phyloP scores from a whole-genome alignment of 2,888 invertebrate species.

The Xestia xanthographa region DNA sequence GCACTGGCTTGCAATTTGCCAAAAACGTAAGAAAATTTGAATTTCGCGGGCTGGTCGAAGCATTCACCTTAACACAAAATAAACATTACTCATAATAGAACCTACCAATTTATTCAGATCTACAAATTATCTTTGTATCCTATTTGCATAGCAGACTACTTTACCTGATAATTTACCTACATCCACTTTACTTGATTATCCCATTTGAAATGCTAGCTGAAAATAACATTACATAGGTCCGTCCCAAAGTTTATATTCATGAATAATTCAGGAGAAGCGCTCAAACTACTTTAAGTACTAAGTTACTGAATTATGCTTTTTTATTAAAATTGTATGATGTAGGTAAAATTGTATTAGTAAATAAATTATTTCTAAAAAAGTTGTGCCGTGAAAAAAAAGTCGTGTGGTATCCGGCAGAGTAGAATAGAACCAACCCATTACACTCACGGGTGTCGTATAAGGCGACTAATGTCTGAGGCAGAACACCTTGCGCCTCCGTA shows the following conservation, averaged over 20 bases:
- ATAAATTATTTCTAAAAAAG: not conserved
- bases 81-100: too few relatives aligned
- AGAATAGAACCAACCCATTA: too few relatives aligned
- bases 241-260: constrained; percentile 27
- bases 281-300: constrained; percentile 26
- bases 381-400: too few relatives aligned
- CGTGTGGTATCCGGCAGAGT: too few relatives aligned
- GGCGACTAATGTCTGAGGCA: too few relatives aligned
- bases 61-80: too few relatives aligned
- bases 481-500: too few relatives aligned
- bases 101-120: not conserved
- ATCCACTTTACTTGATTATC: constrained; percentile 38
- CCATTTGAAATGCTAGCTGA: constrained; percentile 28
- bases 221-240: constrained; percentile 26
- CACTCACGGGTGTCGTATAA: too few relatives aligned
- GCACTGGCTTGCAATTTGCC: too few relatives aligned
- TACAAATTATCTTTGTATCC: constrained; percentile 2
- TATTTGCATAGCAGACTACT: constrained; percentile 29
- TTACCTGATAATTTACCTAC: constrained; percentile 14
- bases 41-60: too few relatives aligned
- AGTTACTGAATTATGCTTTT: constrained; percentile 28
- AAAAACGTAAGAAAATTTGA: too few relatives aligned
- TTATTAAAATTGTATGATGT: not conserved
- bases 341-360: not conserved
- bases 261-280: constrained; percentile 35